Percentiles rank a stretch among this genome's conserved stretches.
Evolutionary conservation across 2,888 invertebrate species (phyloP).

Genomic region (Mycalesis mineus): DNA sequence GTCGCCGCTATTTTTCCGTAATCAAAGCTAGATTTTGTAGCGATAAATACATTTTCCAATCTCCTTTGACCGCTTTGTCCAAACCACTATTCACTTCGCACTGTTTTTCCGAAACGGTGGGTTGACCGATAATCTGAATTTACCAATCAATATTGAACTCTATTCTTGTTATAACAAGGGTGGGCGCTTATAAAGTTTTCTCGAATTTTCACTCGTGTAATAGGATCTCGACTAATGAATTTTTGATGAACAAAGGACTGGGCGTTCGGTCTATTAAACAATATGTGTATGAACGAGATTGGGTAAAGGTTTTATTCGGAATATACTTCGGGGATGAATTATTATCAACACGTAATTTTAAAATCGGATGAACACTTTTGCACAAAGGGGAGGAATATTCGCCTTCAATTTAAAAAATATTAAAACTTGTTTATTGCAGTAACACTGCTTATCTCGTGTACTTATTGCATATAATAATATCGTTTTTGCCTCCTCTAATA

Average conservation of each 20-base stretch:
- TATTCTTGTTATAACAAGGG: not conserved
- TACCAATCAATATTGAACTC: conserved; percentile 1
- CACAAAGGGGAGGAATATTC: no score
- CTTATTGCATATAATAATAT: no score
- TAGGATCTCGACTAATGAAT: conserved; percentile 28
- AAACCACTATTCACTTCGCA: conserved; percentile 27
- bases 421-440: no score
- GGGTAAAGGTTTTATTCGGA: conserved; percentile 1
- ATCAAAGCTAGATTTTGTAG: conserved; percentile 32
- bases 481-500: no score
- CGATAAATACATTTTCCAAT: conserved; percentile 35
- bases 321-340: not conserved
- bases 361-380: not conserved
- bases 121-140: conserved; percentile 15
- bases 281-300: conserved; percentile 15
- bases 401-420: no score
- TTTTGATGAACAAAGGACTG: conserved; percentile 27
- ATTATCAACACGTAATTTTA: not conserved
- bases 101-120: conserved; percentile 28
- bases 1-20: conserved; percentile 27
- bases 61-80: conserved; percentile 33
- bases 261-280: conserved; percentile 17
- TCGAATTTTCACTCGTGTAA: conserved; percentile 20
- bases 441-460: no score
- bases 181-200: not conserved